Base-by-base conservation (phyloP, 2,113 vertebrate genomes). In the Carlito syrichta region DNA sequence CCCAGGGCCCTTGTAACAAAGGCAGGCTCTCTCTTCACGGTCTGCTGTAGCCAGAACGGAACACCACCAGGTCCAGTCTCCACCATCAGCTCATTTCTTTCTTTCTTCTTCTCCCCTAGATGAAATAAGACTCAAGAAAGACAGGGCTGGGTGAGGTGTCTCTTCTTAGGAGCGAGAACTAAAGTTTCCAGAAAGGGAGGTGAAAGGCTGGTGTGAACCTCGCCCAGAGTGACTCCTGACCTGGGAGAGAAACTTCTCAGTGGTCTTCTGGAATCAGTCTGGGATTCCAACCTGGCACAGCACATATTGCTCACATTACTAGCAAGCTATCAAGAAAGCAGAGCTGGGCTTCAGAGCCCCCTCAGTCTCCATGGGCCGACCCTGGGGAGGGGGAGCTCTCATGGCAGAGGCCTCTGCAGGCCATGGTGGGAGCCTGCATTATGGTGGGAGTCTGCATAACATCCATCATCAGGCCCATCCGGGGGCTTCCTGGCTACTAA, bases 341-440 rank as follows among this genome's bases (percentile, higher is more conserved):
- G 58, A 22, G 43, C 78, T 62, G 0, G 1, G 35, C 8, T 40
- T 3, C 3, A 30, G 12, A 38, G 40, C 0, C 2, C 27, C 40
- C n/a, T n/a, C 62, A 14, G 45, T 91, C 23, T 60, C 25, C 52
- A 50, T 73, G 52, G 52, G n/a, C 60, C 19, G 66, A 60, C 96
- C 94, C 95, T 92, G 69, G 93, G 17, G 19, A 88, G 54, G 62
- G 45, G 92, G 81, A 87, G 74, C 68, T 95, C 85, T 69, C 90
- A 56, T 0, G 54, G 48, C 52, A 89, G 32, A 0, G 1, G 79
- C 82, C 52, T 32, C 94, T 87, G 86, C 86, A 78, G 73, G 30
- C 40, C 22, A 13, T 8, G 23, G 81, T 88, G 52, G 71, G 92
- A 32, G 6, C 83, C 85, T n/a, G n/a, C n/a, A n/a, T n/a, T n/a